Conservation (phyloP, 1,140 invertebrate genomes). For the Drosophila kepulauana region DNA sequence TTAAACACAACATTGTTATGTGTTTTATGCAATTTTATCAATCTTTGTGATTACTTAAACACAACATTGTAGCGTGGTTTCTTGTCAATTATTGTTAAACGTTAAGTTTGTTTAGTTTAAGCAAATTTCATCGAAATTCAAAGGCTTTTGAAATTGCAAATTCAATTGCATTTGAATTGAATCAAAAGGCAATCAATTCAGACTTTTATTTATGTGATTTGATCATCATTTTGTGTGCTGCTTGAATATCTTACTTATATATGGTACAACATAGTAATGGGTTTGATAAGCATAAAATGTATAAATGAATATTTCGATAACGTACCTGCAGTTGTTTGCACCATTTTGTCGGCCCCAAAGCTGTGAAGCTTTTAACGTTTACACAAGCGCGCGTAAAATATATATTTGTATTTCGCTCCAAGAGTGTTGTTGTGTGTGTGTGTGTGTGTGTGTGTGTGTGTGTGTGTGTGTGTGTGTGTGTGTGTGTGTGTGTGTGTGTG, state of each 20-base stretch:
- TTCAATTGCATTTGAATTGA: no score
- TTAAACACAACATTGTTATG: no score
- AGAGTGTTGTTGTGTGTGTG: not conserved
- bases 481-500: not conserved
- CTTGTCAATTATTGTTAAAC: no score
- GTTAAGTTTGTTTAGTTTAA: no score
- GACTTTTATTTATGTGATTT: no score
- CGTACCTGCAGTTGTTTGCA: constrained; percentile 77
- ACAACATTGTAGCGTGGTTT: no score
- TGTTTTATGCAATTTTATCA: no score
- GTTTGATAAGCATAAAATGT: constrained; percentile 2
- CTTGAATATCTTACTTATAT: not conserved
- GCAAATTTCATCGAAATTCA: no score
- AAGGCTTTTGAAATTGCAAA: no score
- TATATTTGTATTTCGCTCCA: constrained; percentile 17
- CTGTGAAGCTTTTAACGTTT: constrained; percentile 49
- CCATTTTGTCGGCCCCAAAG: constrained; percentile 59
- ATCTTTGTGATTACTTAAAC: no score
- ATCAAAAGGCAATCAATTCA: no score
- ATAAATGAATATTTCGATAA: constrained; percentile 14
- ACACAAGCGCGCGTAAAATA: constrained; percentile 51
- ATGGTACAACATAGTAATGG: not conserved
- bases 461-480: not conserved
- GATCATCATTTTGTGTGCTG: no score
- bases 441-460: constrained; percentile 5